Conservation (phyloP, 2,888 invertebrate species). For the Pimpla rufipes region DNA sequence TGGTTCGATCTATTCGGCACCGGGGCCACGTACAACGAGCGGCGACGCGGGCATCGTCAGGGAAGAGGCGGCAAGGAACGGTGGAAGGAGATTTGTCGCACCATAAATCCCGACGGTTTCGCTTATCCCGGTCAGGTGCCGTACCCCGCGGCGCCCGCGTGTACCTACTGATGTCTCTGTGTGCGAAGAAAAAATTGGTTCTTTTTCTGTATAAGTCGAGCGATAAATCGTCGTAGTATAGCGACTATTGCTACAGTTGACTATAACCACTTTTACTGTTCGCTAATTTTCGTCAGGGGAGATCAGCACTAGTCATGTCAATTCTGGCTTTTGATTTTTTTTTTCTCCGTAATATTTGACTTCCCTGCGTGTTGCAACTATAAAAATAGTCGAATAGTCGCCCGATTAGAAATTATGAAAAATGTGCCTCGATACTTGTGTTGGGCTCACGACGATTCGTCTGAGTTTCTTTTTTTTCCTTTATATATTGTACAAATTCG, state of each 20-base stretch:
- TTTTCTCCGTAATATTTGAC: constrained; percentile 1
- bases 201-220: neutral
- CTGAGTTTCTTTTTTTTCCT: neutral
- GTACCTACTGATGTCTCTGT: constrained; percentile 86
- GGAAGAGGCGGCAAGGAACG: constrained; percentile 86
- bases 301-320: too few relatives aligned
- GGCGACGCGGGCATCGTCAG: constrained; percentile 68
- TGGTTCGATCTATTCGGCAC: constrained; percentile 78
- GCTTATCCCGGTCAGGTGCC: constrained; percentile 87
- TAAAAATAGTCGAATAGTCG: too few relatives aligned
- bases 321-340: neutral
- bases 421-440: too few relatives aligned
- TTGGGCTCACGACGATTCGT: too few relatives aligned
- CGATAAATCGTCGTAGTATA: too few relatives aligned
- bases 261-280: too few relatives aligned
- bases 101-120: constrained; percentile 88
- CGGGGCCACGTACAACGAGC: constrained; percentile 59
- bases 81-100: constrained; percentile 90
- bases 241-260: too few relatives aligned
- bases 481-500: constrained; percentile 7
- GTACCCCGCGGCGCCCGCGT: constrained; percentile 88
- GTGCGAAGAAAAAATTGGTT: neutral
- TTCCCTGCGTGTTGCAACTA: too few relatives aligned
- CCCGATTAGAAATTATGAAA: too few relatives aligned
- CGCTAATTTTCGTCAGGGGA: too few relatives aligned